Evolutionary conservation across 2,797 vertebrate genomes (phyloP).

Genomic region (Eutrigla gurnardus): DNA sequence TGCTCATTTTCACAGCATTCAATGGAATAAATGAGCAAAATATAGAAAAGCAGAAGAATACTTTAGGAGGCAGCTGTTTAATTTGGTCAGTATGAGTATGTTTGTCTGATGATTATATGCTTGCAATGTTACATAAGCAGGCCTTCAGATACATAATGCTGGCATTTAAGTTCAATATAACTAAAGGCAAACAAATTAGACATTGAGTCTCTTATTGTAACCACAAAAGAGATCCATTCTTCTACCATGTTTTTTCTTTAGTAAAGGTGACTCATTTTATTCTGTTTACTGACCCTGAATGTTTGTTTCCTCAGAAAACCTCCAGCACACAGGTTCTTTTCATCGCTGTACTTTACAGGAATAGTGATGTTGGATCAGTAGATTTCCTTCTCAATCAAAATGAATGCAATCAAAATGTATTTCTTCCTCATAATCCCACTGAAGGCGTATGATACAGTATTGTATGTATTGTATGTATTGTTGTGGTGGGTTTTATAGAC

Average conservation of each 20-base stretch:
- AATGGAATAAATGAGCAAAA: no score
- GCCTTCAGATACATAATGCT: conserved; percentile 34
- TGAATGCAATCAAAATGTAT: not conserved
- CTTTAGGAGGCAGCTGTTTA: no score
- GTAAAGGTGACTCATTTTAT: conserved; percentile 2
- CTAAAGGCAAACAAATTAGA: not conserved
- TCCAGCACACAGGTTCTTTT: not conserved
- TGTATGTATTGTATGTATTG: no score
- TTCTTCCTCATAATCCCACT: not conserved
- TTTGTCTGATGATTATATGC: conserved; percentile 44
- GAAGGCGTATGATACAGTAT: not conserved
- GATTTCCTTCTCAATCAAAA: conserved; percentile 2
- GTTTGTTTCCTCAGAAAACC: not conserved
- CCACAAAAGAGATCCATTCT: conserved; percentile 11
- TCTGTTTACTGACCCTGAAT: conserved; percentile 1
- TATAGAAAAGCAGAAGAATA: no score
- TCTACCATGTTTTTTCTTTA: not conserved
- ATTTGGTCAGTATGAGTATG: conserved; percentile 24
- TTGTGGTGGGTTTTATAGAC: not conserved
- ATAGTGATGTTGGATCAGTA: not conserved
- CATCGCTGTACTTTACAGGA: not conserved
- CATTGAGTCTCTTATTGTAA: conserved; percentile 8
- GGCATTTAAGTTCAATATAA: no score
- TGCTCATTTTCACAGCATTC: no score
- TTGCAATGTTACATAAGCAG: conserved; percentile 20